Conservation (phyloP, 2,113 vertebrate genomes). For the Otocyon megalotis region DNA sequence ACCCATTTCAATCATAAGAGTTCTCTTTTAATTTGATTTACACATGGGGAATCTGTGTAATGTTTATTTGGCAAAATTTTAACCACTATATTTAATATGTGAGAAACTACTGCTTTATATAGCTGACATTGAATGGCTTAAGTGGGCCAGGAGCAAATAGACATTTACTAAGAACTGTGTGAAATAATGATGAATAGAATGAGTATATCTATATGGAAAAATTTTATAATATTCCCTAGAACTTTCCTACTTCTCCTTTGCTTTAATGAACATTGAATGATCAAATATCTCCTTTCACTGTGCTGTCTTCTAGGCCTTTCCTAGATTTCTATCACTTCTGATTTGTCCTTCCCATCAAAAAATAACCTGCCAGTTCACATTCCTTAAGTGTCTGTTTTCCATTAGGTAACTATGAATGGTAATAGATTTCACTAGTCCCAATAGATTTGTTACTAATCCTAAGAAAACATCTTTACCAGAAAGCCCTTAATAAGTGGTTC, state of each 20-base stretch:
- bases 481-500: not conserved
- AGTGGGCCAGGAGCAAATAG: not conserved
- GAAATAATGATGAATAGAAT: not conserved
- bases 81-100: constrained; percentile 4
- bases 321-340: not conserved
- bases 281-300: not conserved
- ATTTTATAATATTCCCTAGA: not conserved
- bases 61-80: constrained; percentile 27
- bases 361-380: not conserved
- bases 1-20: not conserved
- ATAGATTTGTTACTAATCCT: not conserved
- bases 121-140: not conserved
- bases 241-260: not conserved
- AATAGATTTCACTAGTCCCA: not conserved
- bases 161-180: constrained; percentile 19
- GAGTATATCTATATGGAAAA: constrained; percentile 20
- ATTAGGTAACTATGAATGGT: not conserved
- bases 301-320: not conserved
- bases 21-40: not conserved
- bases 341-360: constrained; percentile 1
- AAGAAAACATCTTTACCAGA: constrained; percentile 40
- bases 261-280: not conserved
- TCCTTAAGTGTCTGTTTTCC: not conserved
- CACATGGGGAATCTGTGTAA: not conserved
- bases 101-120: not conserved